Evolutionary conservation across 2,797 vertebrate species (phyloP).

Genomic region (Diplodus puntazzo): DNA sequence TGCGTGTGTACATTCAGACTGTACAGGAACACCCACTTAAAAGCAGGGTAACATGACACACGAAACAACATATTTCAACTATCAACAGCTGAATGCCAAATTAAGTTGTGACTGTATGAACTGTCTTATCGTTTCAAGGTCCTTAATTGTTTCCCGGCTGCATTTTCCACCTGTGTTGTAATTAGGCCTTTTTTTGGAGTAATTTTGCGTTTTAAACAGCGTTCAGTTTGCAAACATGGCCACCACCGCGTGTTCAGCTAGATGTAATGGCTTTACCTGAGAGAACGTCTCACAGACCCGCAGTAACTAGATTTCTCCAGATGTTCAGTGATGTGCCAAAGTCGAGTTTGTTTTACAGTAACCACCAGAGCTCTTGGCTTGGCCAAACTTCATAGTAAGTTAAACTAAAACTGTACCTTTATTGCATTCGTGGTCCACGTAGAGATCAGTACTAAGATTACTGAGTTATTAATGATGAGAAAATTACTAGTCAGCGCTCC

Average conservation of each 20-base stretch:
- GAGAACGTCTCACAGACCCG: constrained; percentile 36
- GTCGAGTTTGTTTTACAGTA: constrained; percentile 51
- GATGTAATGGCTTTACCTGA: constrained; percentile 21
- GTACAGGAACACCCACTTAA: constrained; percentile 53
- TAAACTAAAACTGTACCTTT: constrained; percentile 19
- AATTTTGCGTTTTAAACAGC: constrained; percentile 20
- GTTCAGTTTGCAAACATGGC: constrained; percentile 29
- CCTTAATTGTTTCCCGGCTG: constrained; percentile 24
- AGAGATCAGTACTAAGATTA: constrained; percentile 67
- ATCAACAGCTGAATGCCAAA: constrained; percentile 78
- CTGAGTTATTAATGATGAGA: constrained; percentile 36
- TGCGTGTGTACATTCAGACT: constrained; percentile 48
- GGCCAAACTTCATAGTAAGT: constrained; percentile 45
- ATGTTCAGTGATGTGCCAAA: constrained; percentile 81
- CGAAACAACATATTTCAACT: constrained; percentile 40
- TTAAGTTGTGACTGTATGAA: constrained; percentile 53
- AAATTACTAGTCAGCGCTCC: constrained; percentile 23
- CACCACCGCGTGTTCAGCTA: constrained; percentile 29
- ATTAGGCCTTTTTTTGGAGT: constrained; percentile 15
- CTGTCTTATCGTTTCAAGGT: constrained; percentile 46
- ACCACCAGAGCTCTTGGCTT: constrained; percentile 46
- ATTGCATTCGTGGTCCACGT: constrained; percentile 51
- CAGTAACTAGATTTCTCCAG: constrained; percentile 44
- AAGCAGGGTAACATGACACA: constrained; percentile 64
- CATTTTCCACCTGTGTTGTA: constrained; percentile 7